Base-by-base conservation (phyloP, 2,113 vertebrate genomes). In the Nesogale talazaci region DNA sequence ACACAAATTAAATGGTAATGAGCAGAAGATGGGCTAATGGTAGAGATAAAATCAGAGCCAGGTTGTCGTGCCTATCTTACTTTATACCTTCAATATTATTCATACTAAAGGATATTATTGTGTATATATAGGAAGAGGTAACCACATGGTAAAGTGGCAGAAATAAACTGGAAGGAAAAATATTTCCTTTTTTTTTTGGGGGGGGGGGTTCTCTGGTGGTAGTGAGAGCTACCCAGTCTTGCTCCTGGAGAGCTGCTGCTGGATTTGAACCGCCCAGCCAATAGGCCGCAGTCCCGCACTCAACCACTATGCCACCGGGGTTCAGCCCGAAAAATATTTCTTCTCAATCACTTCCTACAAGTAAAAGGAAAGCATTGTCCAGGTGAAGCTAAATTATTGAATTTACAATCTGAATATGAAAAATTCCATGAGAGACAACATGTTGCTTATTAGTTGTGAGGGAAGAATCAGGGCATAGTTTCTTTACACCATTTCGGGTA, bases 381-480 rank as follows among this genome's bases (percentile, higher is more conserved):
- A 72, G 38, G 25, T n/a, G 2, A 34, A 65, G 8, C 69, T 42
- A 31, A 36, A 34, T 80, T 40, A 78, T 17, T 34, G 80, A 15
- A 80, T 82, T 17, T 57, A 57, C 56, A 2, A 2, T 91, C 63
- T 74, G 6, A 91, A 83, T 36, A 70, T 31, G 59, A 83, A 91
- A 86, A 80, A 76, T 38, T 76, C 56, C 3, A 67, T 70, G 75
- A 88, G 78, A 83, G 27, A 11, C 1, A 40, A 0, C 4, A 57
- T 27, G 29, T 6, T 90, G 59, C 72, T 72, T 42, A 42, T 56
- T 59, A 61, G 7, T 36, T 67, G 25, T 56, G 86, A 83, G 3
- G 15, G 38, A 95, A 83, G 57, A 83, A 83, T 91, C 57, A 65
- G 34, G 31, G 42, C 6, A 92, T 79, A 59, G 69, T 65, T 86